phyloP scores from a whole-genome alignment of 2,888 invertebrate species.

The Tribolium freemani region DNA sequence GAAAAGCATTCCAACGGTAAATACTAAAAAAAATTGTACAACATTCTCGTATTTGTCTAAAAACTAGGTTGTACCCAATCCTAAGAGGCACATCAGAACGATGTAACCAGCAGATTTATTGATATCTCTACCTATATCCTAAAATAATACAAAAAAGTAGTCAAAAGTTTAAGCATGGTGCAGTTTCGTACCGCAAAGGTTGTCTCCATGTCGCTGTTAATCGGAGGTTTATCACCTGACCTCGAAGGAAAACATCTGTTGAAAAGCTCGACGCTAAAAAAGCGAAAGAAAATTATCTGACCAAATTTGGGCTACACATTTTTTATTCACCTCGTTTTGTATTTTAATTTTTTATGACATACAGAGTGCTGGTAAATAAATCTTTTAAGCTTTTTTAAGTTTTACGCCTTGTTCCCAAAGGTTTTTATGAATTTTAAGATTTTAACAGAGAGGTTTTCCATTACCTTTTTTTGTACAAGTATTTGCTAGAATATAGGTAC shows the following conservation, averaged over 20 bases:
- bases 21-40: constrained; percentile 1
- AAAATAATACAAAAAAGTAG: background rate
- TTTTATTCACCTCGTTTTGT: too few relatives aligned
- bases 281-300: background rate
- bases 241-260: constrained; percentile 12
- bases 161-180: background rate
- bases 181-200: background rate
- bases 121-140: constrained; percentile 16
- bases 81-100: constrained; percentile 24
- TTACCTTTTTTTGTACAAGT: too few relatives aligned
- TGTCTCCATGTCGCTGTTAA: background rate
- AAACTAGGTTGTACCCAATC: constrained; percentile 7
- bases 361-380: too few relatives aligned
- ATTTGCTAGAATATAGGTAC: too few relatives aligned
- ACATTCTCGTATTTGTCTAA: background rate
- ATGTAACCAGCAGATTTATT: constrained; percentile 29
- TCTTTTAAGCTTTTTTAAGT: too few relatives aligned
- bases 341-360: too few relatives aligned
- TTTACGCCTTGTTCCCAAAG: too few relatives aligned
- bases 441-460: too few relatives aligned
- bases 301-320: too few relatives aligned
- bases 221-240: background rate
- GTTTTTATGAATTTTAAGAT: too few relatives aligned
- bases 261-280: constrained; percentile 8
- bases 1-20: constrained; percentile 68